A percentile compares a stretch with the other conserved stretches of the same genome.
These are phyloP conservation scores for Augochlorella aurata DNA, from an alignment of 2,888 invertebrate genomes.

Conservation along the genomic window DNA sequence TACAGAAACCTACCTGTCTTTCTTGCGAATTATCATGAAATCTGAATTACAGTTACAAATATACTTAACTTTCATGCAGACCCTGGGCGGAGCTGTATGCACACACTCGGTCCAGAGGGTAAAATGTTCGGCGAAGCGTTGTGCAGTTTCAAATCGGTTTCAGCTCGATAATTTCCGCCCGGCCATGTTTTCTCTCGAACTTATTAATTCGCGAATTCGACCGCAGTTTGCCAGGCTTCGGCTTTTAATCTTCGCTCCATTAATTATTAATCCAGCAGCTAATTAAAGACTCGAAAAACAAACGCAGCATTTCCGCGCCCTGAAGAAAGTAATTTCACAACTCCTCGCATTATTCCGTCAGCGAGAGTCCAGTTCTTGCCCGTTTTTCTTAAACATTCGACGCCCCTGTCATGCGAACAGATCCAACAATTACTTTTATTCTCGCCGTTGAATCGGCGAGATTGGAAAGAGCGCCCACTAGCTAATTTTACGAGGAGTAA, in stretches of 20 bases:
- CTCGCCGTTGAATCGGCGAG: not conserved
- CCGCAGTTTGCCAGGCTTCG: constrained; percentile 45
- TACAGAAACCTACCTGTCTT: constrained; percentile 10
- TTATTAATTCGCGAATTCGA: constrained; percentile 57
- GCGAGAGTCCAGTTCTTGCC: constrained; percentile 1
- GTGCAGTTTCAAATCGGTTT: constrained; percentile 17
- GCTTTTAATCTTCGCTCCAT: constrained; percentile 44
- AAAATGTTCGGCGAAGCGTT: not conserved
- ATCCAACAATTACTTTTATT: not conserved
- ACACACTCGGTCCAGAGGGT: not conserved
- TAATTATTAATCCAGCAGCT: constrained; percentile 53
- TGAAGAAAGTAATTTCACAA: constrained; percentile 47
- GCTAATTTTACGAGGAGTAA: too few species aligned
- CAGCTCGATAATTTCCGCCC: constrained; percentile 35
- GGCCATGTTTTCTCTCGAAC: constrained; percentile 46
- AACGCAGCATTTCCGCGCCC: constrained; percentile 20
- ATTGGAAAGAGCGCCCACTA: not conserved
- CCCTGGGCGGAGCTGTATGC: not conserved
- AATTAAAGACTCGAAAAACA: constrained; percentile 58
- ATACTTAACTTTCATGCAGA: not conserved
- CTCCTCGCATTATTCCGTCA: constrained; percentile 24
- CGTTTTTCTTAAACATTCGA: not conserved
- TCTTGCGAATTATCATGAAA: not conserved
- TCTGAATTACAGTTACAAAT: constrained; percentile 9
- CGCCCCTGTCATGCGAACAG: not conserved